Evolutionary conservation across 2,797 vertebrate species (phyloP).

Genomic region (Helostoma temminkii): DNA sequence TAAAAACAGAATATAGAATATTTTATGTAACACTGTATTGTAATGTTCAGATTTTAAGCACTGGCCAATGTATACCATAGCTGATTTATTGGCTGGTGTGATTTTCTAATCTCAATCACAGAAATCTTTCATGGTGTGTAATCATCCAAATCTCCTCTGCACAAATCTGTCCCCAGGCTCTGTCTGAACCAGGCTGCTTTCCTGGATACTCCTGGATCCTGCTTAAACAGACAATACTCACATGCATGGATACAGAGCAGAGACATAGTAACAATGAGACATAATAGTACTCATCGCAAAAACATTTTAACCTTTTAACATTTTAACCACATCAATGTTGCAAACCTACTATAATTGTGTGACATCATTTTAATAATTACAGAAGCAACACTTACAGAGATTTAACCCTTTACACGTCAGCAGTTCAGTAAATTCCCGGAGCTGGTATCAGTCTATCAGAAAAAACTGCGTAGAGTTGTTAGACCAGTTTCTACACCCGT

Average conservation of each 20-base stretch:
- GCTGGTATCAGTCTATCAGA: too few relatives aligned
- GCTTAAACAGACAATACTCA: conserved; percentile 27
- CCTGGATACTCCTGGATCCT: conserved; percentile 22
- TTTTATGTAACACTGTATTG: conserved; percentile 30
- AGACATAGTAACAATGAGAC: conserved; percentile 7
- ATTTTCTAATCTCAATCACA: conserved; percentile 68
- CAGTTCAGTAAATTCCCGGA: conserved; percentile 1
- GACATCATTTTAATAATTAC: too few relatives aligned
- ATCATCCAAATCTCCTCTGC: conserved; percentile 71
- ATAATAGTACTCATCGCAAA: too few relatives aligned
- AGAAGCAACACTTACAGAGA: not conserved
- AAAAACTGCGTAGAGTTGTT: too few relatives aligned
- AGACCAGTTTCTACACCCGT: too few relatives aligned
- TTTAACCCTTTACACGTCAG: not conserved
- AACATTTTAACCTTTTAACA: too few relatives aligned
- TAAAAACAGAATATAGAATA: too few relatives aligned
- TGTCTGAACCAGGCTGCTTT: conserved; percentile 36
- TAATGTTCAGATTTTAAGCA: conserved; percentile 37
- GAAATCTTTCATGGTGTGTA: conserved; percentile 61
- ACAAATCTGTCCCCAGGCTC: conserved; percentile 68
- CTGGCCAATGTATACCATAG: conserved; percentile 47
- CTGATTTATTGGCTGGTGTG: conserved; percentile 61
- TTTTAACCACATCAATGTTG: too few relatives aligned
- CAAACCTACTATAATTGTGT: too few relatives aligned
- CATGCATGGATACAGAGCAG: conserved; percentile 6